These are phyloP conservation scores for Anguilla marmorata DNA, from an alignment of 2,797 vertebrate genomes.

Conservation along the genomic window DNA sequence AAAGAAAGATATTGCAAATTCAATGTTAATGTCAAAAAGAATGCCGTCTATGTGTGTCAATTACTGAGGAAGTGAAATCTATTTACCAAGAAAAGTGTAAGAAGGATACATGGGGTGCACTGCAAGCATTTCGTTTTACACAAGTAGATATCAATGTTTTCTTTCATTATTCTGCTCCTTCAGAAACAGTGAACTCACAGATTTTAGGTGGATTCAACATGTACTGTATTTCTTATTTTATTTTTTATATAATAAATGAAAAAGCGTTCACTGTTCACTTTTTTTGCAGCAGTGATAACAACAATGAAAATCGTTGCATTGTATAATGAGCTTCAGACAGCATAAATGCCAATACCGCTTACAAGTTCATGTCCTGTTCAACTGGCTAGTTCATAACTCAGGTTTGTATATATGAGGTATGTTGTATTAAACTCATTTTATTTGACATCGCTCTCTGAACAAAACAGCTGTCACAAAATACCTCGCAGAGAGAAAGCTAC, in stretches of 20 bases:
- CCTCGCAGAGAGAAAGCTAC: neutral
- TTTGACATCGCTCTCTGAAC: neutral
- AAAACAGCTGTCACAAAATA: neutral
- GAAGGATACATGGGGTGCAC: no score
- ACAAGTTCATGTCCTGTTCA: neutral
- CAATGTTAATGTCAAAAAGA: no score
- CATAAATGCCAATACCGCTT: neutral
- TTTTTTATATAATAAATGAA: no score
- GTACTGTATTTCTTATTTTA: neutral
- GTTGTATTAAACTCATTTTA: neutral
- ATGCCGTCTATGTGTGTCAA: no score
- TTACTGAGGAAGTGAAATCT: no score
- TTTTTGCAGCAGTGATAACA: neutral
- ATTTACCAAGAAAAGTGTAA: no score
- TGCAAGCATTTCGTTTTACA: neutral
- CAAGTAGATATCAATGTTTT: neutral
- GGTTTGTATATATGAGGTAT: neutral
- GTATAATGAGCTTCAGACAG: neutral
- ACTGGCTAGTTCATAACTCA: neutral
- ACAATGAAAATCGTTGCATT: no score
- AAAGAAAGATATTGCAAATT: no score
- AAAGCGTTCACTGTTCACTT: neutral
- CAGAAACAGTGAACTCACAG: neutral
- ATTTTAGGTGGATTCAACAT: neutral
- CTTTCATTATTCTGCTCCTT: neutral